Conservation (phyloP, 2,113 vertebrate genomes). For the Pachypanchax playfairii region DNA sequence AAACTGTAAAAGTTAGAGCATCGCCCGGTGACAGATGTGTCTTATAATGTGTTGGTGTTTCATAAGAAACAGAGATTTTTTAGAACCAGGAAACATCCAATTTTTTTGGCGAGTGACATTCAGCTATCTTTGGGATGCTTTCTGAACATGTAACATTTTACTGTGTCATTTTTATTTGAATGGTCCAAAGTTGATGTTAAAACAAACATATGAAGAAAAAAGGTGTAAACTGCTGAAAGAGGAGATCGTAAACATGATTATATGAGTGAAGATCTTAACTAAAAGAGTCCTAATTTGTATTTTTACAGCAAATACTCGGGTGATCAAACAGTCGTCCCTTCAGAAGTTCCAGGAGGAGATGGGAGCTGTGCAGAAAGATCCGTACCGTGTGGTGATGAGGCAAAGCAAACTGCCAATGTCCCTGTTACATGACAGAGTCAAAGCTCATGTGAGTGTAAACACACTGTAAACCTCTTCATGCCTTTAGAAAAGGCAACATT, state of each 20-base stretch:
- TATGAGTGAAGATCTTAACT: not conserved
- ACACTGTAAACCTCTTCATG: not conserved
- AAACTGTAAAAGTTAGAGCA: too few species aligned
- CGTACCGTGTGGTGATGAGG: constrained; percentile 94
- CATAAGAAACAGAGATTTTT: too few species aligned
- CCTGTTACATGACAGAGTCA: constrained; percentile 88
- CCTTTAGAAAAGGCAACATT: not conserved
- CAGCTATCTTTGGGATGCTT: too few species aligned
- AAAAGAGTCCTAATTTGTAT: not conserved
- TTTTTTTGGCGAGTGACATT: too few species aligned
- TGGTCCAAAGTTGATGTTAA: too few species aligned
- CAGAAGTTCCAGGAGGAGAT: constrained; percentile 98
- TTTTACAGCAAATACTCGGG: constrained; percentile 91
- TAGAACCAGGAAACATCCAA: too few species aligned
- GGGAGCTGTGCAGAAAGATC: constrained; percentile 90
- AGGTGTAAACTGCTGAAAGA: not conserved
- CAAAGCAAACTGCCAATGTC: constrained; percentile 94
- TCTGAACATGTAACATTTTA: too few species aligned
- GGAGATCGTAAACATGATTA: not conserved
- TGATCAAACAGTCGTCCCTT: constrained; percentile 95
- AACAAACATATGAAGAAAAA: too few species aligned
- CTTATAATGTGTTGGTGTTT: too few species aligned
- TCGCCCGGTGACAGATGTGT: too few species aligned
- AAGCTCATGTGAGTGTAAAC: constrained; percentile 88
- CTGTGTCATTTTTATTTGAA: too few species aligned